Evolutionary conservation across 2,888 invertebrate species (phyloP).

Genomic region (Pegoplata infirma): DNA sequence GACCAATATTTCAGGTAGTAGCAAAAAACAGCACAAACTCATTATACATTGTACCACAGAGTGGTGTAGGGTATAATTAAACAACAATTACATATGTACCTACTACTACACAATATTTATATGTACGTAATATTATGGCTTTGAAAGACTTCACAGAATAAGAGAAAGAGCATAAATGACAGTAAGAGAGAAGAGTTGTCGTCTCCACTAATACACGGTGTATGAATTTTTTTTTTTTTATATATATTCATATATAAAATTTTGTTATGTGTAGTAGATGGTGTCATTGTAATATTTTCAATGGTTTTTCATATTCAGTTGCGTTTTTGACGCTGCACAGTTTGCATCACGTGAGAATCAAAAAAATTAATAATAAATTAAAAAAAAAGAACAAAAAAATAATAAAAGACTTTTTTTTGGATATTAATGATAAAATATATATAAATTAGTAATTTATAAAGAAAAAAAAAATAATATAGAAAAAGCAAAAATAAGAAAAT

Average conservation of each 20-base stretch:
- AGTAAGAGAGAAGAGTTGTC: not conserved
- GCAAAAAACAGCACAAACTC: too few species aligned
- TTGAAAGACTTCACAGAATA: too few species aligned
- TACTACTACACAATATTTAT: not conserved
- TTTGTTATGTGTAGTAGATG: constrained; percentile 50
- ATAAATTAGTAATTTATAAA: not conserved
- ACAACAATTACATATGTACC: constrained; percentile 1
- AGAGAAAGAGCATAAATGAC: not conserved
- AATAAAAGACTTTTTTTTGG: constrained; percentile 15
- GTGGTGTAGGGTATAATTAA: too few species aligned
- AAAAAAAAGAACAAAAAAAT: constrained; percentile 9
- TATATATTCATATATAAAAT: too few species aligned
- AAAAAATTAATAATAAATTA: constrained; percentile 8
- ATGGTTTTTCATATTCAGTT: constrained; percentile 61
- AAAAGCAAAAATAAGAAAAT: constrained; percentile 18
- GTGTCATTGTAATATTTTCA: constrained; percentile 63
- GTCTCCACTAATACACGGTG: not conserved
- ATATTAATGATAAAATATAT: not conserved
- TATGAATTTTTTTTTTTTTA: not conserved
- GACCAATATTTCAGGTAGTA: too few species aligned
- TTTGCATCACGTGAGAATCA: constrained; percentile 62
- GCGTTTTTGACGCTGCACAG: constrained; percentile 64
- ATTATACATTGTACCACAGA: too few species aligned
- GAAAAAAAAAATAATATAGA: too few species aligned
- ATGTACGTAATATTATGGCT: not conserved